Base-by-base conservation (phyloP, 1,140 invertebrate genomes). In the Philotrypesis tridentata region DNA sequence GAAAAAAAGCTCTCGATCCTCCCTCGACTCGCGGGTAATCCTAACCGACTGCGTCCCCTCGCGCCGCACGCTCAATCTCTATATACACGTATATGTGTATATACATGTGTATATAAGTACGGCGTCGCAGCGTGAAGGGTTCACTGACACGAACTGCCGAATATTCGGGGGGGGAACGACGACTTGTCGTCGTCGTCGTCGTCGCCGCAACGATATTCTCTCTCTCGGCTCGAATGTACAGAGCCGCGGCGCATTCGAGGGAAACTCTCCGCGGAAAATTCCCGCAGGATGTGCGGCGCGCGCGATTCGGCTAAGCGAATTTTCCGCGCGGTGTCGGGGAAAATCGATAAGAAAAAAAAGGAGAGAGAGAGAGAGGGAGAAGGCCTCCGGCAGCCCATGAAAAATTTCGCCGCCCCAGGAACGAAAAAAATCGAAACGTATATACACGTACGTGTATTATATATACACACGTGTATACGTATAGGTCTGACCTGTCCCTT, bases 71-170 rank as follows among this genome's bases (percentile, higher is more conserved):
- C n/a, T n/a, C n/a, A n/a, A n/a, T n/a, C n/a, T n/a, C n/a, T n/a
- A n/a, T n/a, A n/a, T n/a, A n/a, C n/a, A n/a, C n/a, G n/a, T n/a
- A n/a, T n/a, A n/a, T n/a, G n/a, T 55, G n/a, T 65, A 65, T 25
- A 63, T 25, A 1, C 25, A 63, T 61, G n/a, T 60, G n/a, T 17
- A 60, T 11, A 60, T 63, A 25, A 25, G 12, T 4, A 33, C 17
- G 31, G 3, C 29, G 67, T 3, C 61, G 25, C 75, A 85, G 84
- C 48, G 48, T n/a, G 48, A 55, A 55, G 84, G 84, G 85, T 86
- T 85, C 83, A 85, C 80, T 80, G 83, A 85, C 80, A 79, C 83
- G 73, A n/a, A n/a, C 83, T 27, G 60, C 43, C 29, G 79, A 79
- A 65, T 76, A 76, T 76, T 76, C 31, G 55, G 29, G 21, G n/a